Conservation (phyloP, 2,888 invertebrate genomes). For the Cartodere bifasciata region DNA sequence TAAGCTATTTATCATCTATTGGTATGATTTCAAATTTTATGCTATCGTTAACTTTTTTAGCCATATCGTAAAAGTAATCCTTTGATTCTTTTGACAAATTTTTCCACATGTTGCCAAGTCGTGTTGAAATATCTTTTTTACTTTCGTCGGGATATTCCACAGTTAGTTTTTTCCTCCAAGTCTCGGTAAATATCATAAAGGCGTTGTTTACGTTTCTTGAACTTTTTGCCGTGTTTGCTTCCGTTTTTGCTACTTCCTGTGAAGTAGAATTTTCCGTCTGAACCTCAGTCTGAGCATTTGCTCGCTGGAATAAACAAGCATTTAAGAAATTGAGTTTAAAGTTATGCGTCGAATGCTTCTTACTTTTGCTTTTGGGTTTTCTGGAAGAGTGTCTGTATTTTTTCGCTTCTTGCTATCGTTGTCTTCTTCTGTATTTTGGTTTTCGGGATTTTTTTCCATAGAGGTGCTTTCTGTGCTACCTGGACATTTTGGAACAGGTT, state of each 20-base stretch:
- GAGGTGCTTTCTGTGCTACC: no score
- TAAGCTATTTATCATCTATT: slow-evolving; percentile 2
- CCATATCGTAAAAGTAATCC: slow-evolving; percentile 33
- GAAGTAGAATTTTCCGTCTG: no score
- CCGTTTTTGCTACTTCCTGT: slow-evolving; percentile 3
- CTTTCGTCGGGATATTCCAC: slow-evolving; percentile 36
- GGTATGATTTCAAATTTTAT: slow-evolving; percentile 30
- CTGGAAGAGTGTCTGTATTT: no score
- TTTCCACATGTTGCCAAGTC: slow-evolving; percentile 40
- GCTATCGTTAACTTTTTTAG: slow-evolving; percentile 33
- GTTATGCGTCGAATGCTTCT: no score
- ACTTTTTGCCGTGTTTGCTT: slow-evolving; percentile 4
- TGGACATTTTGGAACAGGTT: no score
- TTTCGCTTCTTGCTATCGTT: no score
- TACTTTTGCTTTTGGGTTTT: no score
- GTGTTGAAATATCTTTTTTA: slow-evolving; percentile 38
- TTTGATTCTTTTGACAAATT: slow-evolving; percentile 31
- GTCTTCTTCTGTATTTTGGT: no score
- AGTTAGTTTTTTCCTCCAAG: slow-evolving; percentile 37
- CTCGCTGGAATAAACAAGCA: no score
- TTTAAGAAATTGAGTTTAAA: no score
- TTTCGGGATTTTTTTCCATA: no score
- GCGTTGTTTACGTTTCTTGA: slow-evolving; percentile 34
- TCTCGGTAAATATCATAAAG: slow-evolving; percentile 41
- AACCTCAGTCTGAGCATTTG: no score